Evolutionary conservation across 2,888 invertebrate species (phyloP).

Genomic region (Aporophyla nigra): DNA sequence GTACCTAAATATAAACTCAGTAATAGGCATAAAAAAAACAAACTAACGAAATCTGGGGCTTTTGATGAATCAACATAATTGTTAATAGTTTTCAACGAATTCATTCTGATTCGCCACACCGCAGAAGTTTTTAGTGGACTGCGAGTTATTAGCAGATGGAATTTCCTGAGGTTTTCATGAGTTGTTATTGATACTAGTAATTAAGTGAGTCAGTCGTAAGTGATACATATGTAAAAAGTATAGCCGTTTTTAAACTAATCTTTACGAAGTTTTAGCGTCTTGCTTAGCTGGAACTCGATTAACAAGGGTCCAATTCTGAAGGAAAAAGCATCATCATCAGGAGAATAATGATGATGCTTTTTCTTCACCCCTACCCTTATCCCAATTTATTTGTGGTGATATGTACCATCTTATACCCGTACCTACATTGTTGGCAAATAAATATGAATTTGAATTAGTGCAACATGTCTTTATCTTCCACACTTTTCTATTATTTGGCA

Average conservation of each 20-base stretch:
- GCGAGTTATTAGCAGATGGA: neutral
- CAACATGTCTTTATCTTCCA: too few relatives aligned
- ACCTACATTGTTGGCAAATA: too few relatives aligned
- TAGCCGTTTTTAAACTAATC: neutral
- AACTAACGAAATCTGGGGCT: neutral
- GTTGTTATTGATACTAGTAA: conserved; percentile 28
- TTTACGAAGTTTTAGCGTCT: neutral
- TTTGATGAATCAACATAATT: conserved; percentile 32
- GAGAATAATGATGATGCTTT: too few relatives aligned
- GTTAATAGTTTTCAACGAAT: conserved; percentile 37
- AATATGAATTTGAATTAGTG: too few relatives aligned
- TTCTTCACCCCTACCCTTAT: too few relatives aligned
- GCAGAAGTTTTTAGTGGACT: conserved; percentile 22
- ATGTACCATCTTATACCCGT: too few relatives aligned
- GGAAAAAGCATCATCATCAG: too few relatives aligned
- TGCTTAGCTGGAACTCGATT: neutral
- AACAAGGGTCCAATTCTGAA: too few relatives aligned
- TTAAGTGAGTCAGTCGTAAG: conserved; percentile 29
- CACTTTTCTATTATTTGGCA: too few relatives aligned
- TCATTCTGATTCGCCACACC: conserved; percentile 28
- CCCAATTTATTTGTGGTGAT: too few relatives aligned
- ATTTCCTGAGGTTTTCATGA: conserved; percentile 15
- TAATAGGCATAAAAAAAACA: neutral
- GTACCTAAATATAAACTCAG: too few relatives aligned
- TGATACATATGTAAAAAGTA: neutral